phyloP scores from a whole-genome alignment of 2,113 vertebrate genomes.

The Nibea albiflora region DNA sequence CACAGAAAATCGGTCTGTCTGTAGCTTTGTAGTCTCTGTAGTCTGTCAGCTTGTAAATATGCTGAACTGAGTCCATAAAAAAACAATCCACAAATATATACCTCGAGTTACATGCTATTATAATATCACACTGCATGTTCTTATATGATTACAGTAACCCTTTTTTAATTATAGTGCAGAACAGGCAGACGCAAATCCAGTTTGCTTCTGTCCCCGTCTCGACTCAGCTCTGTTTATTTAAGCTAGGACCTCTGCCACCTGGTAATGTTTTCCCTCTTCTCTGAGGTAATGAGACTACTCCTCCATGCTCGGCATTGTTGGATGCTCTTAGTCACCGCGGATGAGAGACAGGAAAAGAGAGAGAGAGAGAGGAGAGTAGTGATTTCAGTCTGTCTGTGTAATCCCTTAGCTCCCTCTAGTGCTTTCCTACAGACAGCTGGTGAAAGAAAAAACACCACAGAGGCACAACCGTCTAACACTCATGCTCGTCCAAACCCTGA shows the following conservation, averaged over 20 bases:
- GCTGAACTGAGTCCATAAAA: not conserved
- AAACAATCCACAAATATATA: constrained; percentile 10
- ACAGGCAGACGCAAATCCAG: constrained; percentile 53
- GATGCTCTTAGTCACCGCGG: constrained; percentile 35
- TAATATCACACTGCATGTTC: constrained; percentile 46
- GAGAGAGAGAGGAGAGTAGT: not conserved
- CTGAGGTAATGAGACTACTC: constrained; percentile 55
- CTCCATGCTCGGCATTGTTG: constrained; percentile 37
- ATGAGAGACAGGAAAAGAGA: constrained; percentile 10
- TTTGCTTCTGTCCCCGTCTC: constrained; percentile 47
- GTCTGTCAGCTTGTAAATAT: not conserved
- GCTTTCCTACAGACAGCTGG: constrained; percentile 27
- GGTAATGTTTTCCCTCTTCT: constrained; percentile 63
- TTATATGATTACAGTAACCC: constrained; percentile 65
- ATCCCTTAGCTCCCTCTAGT: constrained; percentile 74
- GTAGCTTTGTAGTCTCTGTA: not conserved
- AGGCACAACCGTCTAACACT: not conserved
- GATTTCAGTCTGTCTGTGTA: not conserved
- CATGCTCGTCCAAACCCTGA: not conserved
- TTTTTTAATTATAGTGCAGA: constrained; percentile 57
- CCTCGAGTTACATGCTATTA: constrained; percentile 8
- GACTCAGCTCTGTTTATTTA: constrained; percentile 64
- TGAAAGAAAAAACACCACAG: not conserved
- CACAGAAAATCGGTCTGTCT: not conserved
- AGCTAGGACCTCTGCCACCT: constrained; percentile 58